phyloP scores from a whole-genome alignment of 2,797 vertebrate genomes.

The Myotis daubentonii region DNA sequence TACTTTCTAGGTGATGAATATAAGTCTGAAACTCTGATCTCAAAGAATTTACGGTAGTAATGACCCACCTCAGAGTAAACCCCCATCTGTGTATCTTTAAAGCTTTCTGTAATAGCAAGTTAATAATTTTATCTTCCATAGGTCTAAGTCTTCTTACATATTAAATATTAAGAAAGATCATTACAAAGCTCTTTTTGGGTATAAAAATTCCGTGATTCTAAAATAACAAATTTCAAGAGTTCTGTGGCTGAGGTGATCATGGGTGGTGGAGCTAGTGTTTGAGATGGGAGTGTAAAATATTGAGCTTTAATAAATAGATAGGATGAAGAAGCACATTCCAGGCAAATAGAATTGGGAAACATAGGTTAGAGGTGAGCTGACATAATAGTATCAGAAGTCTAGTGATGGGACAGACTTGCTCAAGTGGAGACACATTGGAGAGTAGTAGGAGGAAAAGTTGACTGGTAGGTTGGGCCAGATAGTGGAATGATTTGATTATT shows the following conservation, averaged over 20 bases:
- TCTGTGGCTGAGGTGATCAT: not conserved
- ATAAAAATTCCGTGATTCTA: conserved; percentile 17
- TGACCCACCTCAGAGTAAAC: not conserved
- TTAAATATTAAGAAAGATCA: conserved; percentile 28
- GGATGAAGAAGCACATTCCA: conserved; percentile 21
- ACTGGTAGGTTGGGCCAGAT: not conserved
- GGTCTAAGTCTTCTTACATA: not conserved
- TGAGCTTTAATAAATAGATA: not conserved
- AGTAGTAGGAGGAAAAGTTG: rapidly evolving
- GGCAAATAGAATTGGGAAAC: not conserved
- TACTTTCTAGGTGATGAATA: not conserved
- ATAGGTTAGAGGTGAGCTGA: not conserved
- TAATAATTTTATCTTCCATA: not conserved
- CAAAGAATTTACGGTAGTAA: not conserved
- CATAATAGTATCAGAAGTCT: not conserved
- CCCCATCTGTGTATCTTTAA: not conserved
- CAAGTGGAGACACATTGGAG: not conserved
- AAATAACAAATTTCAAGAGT: conserved; percentile 24
- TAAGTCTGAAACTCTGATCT: not conserved
- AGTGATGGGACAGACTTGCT: not conserved
- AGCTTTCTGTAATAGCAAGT: not conserved
- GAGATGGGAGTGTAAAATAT: conserved; percentile 45
- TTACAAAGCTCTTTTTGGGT: conserved; percentile 27
- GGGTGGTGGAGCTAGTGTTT: not conserved
- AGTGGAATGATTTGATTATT: not conserved